Percentiles rank a stretch among this genome's conserved stretches.
Conservation (phyloP, 2,113 vertebrate species). For the Euleptes europaea region DNA sequence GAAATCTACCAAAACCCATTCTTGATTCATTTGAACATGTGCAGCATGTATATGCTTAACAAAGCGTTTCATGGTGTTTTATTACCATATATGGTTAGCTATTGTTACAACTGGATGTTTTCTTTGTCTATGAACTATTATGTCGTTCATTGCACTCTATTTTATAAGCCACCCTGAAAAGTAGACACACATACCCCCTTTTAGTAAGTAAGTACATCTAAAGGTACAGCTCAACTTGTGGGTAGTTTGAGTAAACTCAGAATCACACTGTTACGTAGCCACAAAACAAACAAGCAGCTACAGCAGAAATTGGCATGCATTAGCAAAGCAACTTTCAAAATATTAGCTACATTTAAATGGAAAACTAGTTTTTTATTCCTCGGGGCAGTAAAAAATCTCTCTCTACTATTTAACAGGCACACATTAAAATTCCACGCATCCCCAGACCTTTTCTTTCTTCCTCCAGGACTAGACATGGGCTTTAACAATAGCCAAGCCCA, state of each 20-base stretch:
- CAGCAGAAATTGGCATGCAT: not conserved
- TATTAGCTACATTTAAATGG: not conserved
- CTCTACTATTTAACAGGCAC: not conserved
- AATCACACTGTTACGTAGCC: not conserved
- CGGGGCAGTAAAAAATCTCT: not conserved
- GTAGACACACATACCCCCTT: not conserved
- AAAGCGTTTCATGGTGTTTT: not conserved
- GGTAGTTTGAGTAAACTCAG: not conserved
- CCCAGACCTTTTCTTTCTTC: not conserved
- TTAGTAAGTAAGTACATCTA: not conserved
- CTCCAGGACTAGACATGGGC: not conserved
- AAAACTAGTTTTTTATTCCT: not conserved
- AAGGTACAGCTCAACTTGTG: not conserved
- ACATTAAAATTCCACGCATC: not conserved
- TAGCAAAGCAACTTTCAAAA: not conserved
- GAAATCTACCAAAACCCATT: not conserved
- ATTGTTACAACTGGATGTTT: not conserved
- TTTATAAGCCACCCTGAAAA: not conserved
- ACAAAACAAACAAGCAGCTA: not conserved
- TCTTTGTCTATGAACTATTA: not conserved
- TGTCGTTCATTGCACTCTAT: not conserved
- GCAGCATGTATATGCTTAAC: not conserved
- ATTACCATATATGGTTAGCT: not conserved
- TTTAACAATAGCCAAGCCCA: not conserved
- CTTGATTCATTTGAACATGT: not conserved